Percentiles rank a stretch among this genome's conserved stretches.
These are phyloP conservation scores for Trisateles emortualis DNA, from an alignment of 2,888 invertebrate species.

Conservation along the genomic window DNA sequence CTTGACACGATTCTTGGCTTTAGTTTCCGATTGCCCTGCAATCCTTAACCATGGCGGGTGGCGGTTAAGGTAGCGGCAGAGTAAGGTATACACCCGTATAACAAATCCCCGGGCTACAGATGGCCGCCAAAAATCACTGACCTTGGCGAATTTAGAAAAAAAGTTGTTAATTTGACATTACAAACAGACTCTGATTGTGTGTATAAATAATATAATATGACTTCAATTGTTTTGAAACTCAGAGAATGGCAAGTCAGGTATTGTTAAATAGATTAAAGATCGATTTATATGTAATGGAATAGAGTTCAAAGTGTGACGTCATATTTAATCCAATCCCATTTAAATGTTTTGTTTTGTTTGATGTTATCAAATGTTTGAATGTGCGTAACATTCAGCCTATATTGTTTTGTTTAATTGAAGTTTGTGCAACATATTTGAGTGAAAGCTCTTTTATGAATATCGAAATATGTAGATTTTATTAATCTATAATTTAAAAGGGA, in stretches of 20 bases:
- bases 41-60: too few species aligned
- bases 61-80: background rate
- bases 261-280: conserved; percentile 15
- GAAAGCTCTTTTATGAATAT: background rate
- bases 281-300: conserved; percentile 6
- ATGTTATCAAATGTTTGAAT: background rate
- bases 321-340: background rate
- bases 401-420: background rate
- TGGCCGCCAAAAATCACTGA: too few species aligned
- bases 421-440: background rate
- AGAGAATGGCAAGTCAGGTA: conserved; percentile 15
- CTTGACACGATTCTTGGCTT: too few species aligned
- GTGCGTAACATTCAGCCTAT: background rate
- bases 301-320: background rate
- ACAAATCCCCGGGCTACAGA: too few species aligned
- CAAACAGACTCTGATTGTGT: too few species aligned
- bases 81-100: too few species aligned
- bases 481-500: too few species aligned
- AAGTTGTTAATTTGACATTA: too few species aligned
- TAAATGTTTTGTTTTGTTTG: background rate
- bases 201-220: background rate
- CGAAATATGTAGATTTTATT: too few species aligned
- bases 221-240: background rate
- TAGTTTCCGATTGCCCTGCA: too few species aligned
- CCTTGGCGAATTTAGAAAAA: too few species aligned